Percentiles rank a stretch among this genome's conserved stretches.
Evolutionary conservation across 2,113 vertebrate species (phyloP).

Genomic region (Brachypteracias leptosomus): DNA sequence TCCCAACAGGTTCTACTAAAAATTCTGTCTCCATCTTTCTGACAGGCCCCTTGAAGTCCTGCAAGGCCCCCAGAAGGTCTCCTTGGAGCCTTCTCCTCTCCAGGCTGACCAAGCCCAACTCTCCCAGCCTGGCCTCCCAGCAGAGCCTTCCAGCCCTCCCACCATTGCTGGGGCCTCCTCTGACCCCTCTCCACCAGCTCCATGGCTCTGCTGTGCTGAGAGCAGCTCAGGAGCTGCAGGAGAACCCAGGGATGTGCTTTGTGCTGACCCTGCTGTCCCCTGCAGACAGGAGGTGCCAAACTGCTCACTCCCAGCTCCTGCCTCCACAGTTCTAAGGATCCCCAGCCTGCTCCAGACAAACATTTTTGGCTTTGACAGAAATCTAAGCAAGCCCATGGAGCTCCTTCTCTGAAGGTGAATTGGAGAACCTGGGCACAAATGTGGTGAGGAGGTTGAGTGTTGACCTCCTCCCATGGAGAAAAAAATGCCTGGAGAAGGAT

Average conservation of each 20-base stretch:
- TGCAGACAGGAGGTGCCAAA: neutral
- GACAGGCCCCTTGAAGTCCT: neutral
- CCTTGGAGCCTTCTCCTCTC: neutral
- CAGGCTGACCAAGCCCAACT: neutral
- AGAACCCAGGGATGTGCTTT: neutral
- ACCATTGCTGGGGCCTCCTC: neutral
- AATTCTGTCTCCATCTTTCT: neutral
- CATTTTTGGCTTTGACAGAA: neutral
- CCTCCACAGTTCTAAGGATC: fast-evolving
- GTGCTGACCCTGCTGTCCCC: neutral
- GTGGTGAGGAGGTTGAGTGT: neutral
- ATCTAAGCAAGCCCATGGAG: neutral
- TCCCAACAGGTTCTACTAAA: neutral
- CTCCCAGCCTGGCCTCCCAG: neutral
- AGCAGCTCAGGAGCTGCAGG: neutral
- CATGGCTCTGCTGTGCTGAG: neutral
- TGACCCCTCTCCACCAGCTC: neutral
- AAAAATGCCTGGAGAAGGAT: neutral
- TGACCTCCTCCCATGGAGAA: neutral
- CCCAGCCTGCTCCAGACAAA: neutral
- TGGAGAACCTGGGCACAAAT: neutral
- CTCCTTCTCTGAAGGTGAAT: neutral
- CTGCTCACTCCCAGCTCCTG: neutral
- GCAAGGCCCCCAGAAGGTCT: neutral
- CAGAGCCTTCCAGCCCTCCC: neutral